Evolutionary conservation across 2,888 invertebrate genomes (phyloP).

Genomic region (Nephrotoma appendiculata): DNA sequence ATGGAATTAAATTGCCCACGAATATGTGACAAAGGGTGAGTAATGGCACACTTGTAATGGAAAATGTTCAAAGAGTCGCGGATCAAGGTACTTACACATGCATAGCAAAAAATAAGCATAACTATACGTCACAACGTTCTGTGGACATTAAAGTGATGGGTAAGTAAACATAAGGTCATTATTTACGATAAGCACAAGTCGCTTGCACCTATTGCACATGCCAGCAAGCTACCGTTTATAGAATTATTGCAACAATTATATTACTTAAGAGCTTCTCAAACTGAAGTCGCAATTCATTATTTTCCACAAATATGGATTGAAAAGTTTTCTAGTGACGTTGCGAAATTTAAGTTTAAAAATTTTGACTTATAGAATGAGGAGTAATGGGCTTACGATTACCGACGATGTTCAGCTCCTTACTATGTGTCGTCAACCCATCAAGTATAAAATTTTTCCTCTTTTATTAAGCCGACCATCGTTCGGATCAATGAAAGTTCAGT

Average conservation of each 20-base stretch:
- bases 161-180: constrained; percentile 27
- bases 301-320: too few species aligned
- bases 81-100: constrained; percentile 87
- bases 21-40: constrained; percentile 74
- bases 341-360: too few species aligned
- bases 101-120: constrained; percentile 68
- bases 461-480: too few species aligned
- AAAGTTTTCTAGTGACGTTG: too few species aligned
- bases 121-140: constrained; percentile 57
- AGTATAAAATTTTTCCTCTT: too few species aligned
- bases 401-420: too few species aligned
- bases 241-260: not conserved
- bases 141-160: constrained; percentile 59
- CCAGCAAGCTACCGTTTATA: not conserved
- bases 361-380: too few species aligned
- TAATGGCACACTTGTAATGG: constrained; percentile 72
- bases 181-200: not conserved
- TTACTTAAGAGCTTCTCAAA: not conserved
- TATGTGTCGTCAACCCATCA: too few species aligned
- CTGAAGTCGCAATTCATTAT: not conserved
- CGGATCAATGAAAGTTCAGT: too few species aligned
- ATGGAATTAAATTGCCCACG: constrained; percentile 63
- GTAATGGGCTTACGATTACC: too few species aligned
- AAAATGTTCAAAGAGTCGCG: constrained; percentile 66
- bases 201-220: not conserved